Percentiles rank a stretch among this genome's conserved stretches.
Conservation (phyloP, 2,797 vertebrate genomes). For the Psittacula derbiana region DNA sequence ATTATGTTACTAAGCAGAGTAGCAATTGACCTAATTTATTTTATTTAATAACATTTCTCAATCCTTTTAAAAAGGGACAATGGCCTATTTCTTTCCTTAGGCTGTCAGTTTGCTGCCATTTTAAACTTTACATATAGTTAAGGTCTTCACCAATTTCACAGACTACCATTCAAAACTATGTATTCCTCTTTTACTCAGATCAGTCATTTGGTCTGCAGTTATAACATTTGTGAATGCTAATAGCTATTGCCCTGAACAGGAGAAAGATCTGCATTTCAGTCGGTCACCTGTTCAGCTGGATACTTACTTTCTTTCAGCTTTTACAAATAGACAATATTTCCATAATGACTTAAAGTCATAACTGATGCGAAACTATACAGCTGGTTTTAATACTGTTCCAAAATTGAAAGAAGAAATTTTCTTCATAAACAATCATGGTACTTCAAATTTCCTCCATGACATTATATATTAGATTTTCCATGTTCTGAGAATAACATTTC, state of each 20-base stretch:
- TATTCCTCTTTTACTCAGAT: background rate
- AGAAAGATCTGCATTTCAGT: background rate
- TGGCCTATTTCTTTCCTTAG: background rate
- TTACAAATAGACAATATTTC: background rate
- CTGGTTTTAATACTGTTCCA: background rate
- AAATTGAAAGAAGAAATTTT: background rate
- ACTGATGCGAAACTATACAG: background rate
- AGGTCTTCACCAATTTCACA: background rate
- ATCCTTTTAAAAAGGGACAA: background rate
- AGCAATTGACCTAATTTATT: conserved; percentile 54
- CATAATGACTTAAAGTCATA: background rate
- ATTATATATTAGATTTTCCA: background rate
- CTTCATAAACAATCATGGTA: background rate
- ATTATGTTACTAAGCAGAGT: conserved; percentile 41
- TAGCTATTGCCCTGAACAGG: fast-evolving
- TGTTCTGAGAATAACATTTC: background rate
- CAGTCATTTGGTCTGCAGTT: background rate
- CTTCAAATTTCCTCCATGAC: background rate
- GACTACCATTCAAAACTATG: background rate
- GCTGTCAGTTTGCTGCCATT: fast-evolving
- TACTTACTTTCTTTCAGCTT: background rate
- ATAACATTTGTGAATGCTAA: fast-evolving
- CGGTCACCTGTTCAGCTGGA: background rate
- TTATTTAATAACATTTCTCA: conserved; percentile 56
- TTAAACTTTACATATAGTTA: background rate